Evolutionary conservation across 2,113 vertebrate species (phyloP).

Genomic region (Xerus inauris): DNA sequence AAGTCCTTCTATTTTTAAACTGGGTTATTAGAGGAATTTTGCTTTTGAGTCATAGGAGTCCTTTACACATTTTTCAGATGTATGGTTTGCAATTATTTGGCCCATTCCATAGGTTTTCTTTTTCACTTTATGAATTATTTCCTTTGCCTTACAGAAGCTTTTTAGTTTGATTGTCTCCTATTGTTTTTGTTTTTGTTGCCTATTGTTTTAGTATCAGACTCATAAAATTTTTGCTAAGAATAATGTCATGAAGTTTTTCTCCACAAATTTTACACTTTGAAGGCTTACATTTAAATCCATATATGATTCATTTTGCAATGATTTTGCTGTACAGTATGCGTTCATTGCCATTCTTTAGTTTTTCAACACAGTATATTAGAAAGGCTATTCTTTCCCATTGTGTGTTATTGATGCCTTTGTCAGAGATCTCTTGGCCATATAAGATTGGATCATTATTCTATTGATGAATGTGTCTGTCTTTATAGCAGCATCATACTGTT

Average conservation of each 20-base stretch:
- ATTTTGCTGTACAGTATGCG: no score
- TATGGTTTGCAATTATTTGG: background rate
- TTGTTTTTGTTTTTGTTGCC: background rate
- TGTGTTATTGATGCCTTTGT: no score
- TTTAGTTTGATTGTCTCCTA: background rate
- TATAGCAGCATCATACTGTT: no score
- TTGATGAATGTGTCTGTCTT: no score
- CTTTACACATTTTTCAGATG: background rate
- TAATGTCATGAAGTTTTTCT: background rate
- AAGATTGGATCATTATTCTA: background rate
- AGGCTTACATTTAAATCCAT: background rate
- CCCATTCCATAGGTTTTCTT: background rate
- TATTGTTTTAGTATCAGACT: background rate
- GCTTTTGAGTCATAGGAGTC: background rate
- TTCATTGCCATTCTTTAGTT: background rate
- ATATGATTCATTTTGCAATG: background rate
- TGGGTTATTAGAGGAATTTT: background rate
- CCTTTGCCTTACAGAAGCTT: background rate
- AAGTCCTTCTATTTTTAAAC: background rate
- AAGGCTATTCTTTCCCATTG: no score
- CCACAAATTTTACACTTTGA: background rate
- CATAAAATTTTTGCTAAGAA: background rate
- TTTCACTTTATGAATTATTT: background rate
- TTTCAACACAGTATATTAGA: no score
- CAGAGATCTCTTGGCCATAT: no score